These are phyloP conservation scores for Mellilla xanthometata DNA, from an alignment of 2,888 invertebrate genomes.

Conservation along the genomic window DNA sequence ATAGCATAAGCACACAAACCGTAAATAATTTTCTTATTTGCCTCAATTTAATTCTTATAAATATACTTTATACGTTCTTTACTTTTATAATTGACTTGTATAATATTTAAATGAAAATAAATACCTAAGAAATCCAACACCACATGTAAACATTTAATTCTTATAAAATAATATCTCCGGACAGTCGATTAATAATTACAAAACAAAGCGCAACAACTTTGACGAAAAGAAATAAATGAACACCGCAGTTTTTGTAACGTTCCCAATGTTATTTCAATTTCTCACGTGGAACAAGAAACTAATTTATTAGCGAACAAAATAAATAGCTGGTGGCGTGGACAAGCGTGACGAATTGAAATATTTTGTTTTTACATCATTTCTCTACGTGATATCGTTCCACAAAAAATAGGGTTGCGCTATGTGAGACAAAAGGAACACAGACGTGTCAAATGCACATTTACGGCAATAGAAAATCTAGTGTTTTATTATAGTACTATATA, in stretches of 20 bases:
- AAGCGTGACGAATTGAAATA: conserved; percentile 70
- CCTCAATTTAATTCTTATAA: too few relatives aligned
- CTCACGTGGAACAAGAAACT: conserved; percentile 45
- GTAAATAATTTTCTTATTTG: too few relatives aligned
- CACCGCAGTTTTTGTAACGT: conserved; percentile 23
- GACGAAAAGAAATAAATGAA: conserved; percentile 27
- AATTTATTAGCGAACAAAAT: conserved; percentile 62
- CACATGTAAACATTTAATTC: too few relatives aligned
- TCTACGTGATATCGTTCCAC: conserved; percentile 53
- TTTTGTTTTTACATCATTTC: conserved; percentile 69
- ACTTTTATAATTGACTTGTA: too few relatives aligned
- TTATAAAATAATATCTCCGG: too few relatives aligned
- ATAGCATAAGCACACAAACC: too few relatives aligned
- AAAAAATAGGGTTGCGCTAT: conserved; percentile 61
- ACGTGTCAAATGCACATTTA: conserved; percentile 47
- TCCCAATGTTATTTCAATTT: conserved; percentile 38
- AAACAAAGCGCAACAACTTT: conserved; percentile 9
- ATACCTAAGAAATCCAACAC: too few relatives aligned
- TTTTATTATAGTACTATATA: too few relatives aligned
- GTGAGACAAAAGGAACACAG: conserved; percentile 52
- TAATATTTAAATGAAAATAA: too few relatives aligned
- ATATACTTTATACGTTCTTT: too few relatives aligned
- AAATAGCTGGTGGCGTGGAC: conserved; percentile 64
- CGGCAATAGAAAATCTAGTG: not conserved
- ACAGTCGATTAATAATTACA: not conserved